These are phyloP conservation scores for Aptenodytes forsteri DNA, from an alignment of 2,113 vertebrate species.

Conservation along the genomic window DNA sequence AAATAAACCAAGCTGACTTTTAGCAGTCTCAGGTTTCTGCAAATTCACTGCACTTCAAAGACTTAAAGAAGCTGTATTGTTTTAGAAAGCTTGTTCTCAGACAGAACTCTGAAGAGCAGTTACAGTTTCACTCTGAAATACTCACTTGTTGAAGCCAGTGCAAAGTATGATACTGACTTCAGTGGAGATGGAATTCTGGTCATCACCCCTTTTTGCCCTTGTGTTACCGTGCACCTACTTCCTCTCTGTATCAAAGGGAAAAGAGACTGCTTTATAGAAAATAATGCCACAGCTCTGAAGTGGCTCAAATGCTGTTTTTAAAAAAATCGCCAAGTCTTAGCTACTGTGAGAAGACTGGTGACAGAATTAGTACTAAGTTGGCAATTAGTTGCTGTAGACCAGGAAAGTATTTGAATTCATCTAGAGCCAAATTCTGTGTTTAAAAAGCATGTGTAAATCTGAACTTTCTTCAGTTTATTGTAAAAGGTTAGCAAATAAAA, in stretches of 20 bases:
- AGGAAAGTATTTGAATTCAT: not conserved
- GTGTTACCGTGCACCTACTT: not conserved
- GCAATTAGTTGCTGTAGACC: not conserved
- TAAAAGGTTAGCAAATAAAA: not conserved
- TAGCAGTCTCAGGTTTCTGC: not conserved
- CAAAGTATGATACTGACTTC: not conserved
- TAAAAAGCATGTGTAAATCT: not conserved
- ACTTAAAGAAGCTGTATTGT: not conserved
- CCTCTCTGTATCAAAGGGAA: not conserved
- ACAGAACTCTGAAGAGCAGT: not conserved
- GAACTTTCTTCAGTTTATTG: not conserved
- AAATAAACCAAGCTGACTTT: not conserved
- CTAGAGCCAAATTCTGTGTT: not conserved
- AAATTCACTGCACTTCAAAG: not conserved
- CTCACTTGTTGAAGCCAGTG: not conserved
- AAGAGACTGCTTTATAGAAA: not conserved
- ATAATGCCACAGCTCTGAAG: not conserved
- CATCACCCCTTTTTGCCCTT: not conserved
- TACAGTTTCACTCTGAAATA: not conserved
- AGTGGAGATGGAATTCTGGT: not conserved
- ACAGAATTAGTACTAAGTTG: not conserved
- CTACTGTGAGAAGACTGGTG: not conserved
- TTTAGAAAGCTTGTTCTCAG: not conserved
- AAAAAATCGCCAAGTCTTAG: not conserved
- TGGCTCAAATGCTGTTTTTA: not conserved